Evolutionary conservation across 2,888 invertebrate species (phyloP).

Genomic region (Sphaerophoria taeniata): DNA sequence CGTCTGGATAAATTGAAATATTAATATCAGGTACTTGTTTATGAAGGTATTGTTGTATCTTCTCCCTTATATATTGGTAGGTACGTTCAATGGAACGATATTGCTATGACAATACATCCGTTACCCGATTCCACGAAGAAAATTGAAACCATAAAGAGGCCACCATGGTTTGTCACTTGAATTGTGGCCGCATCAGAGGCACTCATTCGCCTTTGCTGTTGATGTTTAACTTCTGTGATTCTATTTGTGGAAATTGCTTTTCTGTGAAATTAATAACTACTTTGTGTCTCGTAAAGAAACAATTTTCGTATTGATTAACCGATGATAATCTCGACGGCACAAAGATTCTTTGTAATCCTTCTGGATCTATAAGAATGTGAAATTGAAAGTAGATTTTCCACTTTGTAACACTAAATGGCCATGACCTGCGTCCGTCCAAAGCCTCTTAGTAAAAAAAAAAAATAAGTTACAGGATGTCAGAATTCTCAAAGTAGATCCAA

Average conservation of each 20-base stretch:
- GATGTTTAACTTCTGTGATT: neutral
- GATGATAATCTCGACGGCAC: conserved; percentile 7
- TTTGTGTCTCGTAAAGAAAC: conserved; percentile 38
- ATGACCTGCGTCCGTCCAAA: conserved; percentile 11
- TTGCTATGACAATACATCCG: conserved; percentile 39
- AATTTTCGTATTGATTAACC: conserved; percentile 35
- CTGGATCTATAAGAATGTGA: conserved; percentile 19
- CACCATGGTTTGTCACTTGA: conserved; percentile 57
- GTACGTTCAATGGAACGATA: conserved; percentile 2
- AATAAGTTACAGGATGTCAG: conserved; percentile 1
- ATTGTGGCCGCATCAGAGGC: conserved; percentile 38
- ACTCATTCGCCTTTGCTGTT: conserved; percentile 5
- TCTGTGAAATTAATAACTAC: conserved; percentile 55
- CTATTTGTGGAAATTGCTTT: conserved; percentile 42
- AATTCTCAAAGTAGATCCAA: conserved; percentile 13
- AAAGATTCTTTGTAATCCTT: neutral
- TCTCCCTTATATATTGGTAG: neutral
- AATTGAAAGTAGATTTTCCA: conserved; percentile 43
- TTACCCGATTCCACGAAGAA: conserved; percentile 19
- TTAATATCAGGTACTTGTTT: conserved; percentile 59
- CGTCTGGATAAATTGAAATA: conserved; percentile 68
- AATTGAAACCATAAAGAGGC: conserved; percentile 40
- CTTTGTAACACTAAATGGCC: conserved; percentile 36
- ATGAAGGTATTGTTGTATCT: conserved; percentile 6
- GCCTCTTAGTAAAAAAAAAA: neutral